Evolutionary conservation across 2,113 vertebrate genomes (phyloP).

Genomic region (Zootoca vivipara): DNA sequence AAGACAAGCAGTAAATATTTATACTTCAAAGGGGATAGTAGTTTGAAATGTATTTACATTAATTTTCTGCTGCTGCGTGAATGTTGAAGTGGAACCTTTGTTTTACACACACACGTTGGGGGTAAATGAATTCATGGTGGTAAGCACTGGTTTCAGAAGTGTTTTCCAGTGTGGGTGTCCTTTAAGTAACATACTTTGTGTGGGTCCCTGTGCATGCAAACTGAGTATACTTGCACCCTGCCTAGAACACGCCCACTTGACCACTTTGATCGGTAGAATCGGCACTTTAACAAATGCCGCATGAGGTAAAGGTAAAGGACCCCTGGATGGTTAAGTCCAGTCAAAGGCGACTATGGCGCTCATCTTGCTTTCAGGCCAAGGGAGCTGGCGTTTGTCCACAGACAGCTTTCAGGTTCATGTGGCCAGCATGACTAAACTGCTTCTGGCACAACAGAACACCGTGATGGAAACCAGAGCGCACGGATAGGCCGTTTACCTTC

Average conservation of each 20-base stretch:
- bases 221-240: background rate
- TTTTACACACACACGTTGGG: background rate
- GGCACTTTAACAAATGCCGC: too few species aligned
- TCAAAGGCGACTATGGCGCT: too few species aligned
- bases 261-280: too few species aligned
- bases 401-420: too few species aligned
- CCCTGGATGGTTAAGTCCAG: too few species aligned
- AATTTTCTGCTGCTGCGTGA: background rate
- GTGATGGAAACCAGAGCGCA: too few species aligned
- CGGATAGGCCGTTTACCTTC: too few species aligned
- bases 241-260: background rate
- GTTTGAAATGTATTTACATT: slow-evolving; percentile 10
- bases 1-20: slow-evolving; percentile 36
- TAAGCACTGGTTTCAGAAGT: background rate
- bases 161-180: background rate
- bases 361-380: too few species aligned
- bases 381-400: too few species aligned
- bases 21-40: background rate
- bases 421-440: too few species aligned
- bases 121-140: background rate
- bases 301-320: too few species aligned
- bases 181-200: background rate
- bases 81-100: background rate
- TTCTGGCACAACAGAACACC: too few species aligned
- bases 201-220: background rate